Evolutionary conservation across 2,888 invertebrate genomes (phyloP).

Genomic region (Lycophotia porphyrea): DNA sequence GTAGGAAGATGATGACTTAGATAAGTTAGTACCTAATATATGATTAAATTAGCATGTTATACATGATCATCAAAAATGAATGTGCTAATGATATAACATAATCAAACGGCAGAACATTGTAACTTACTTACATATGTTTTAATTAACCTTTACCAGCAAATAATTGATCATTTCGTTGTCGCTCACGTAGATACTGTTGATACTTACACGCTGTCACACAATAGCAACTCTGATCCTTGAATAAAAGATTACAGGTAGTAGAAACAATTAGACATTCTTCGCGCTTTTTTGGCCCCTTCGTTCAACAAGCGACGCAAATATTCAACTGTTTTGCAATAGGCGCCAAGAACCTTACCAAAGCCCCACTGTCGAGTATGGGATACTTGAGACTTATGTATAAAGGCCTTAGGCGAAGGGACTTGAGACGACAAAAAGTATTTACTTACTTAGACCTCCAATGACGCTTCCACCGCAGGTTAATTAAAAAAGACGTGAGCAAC

Average conservation of each 20-base stretch:
- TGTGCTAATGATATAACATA: slow-evolving; percentile 24
- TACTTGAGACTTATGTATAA: background rate
- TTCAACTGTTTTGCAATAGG: slow-evolving; percentile 6
- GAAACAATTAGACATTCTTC: slow-evolving; percentile 61
- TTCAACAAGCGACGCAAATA: background rate
- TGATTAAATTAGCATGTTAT: background rate
- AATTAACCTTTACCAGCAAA: slow-evolving; percentile 52
- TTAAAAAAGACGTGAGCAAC: slow-evolving; percentile 75
- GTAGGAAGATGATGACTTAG: too few relatives aligned
- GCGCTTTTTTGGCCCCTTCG: slow-evolving; percentile 37
- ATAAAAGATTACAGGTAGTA: slow-evolving; percentile 65
- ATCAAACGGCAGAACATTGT: slow-evolving; percentile 44
- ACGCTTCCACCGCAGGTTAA: slow-evolving; percentile 67
- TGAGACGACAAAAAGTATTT: slow-evolving; percentile 44
- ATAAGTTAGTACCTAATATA: background rate
- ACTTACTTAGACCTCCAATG: slow-evolving; percentile 61
- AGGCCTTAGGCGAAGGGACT: slow-evolving; percentile 18
- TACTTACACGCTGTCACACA: slow-evolving; percentile 40
- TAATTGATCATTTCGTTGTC: slow-evolving; percentile 55
- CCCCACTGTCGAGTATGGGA: background rate
- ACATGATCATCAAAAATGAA: slow-evolving; percentile 36
- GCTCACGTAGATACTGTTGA: slow-evolving; percentile 45
- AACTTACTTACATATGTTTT: slow-evolving; percentile 44
- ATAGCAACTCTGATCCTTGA: slow-evolving; percentile 45
- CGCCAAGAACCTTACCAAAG: background rate